Evolutionary conservation across 2,888 invertebrate species (phyloP), one percentile per base, ranked within the genome.

Genomic region (Pollenia griseotomentosa): DNA sequence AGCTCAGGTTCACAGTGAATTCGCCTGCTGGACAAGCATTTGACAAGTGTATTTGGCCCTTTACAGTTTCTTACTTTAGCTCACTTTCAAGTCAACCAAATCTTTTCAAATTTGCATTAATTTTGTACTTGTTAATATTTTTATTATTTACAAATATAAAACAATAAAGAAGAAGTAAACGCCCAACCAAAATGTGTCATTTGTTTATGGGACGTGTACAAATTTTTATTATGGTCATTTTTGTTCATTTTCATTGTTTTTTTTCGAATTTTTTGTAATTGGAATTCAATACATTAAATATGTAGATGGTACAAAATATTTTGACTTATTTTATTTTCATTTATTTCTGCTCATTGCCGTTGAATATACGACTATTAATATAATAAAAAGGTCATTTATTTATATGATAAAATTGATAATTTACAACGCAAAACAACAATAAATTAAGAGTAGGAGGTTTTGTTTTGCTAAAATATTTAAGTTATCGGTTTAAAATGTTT

Each of bases 201-300:
- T 86, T 86, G 59, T 48, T 83, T 81, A 57, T 68, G 70, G 55
- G 74, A 83, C 87, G 77, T 87, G 77, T 78, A 77, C 55, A 84
- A 16, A 84, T 80, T 87, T 87, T 84, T 81, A 81, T 84, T 81
- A 68, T 81, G 78, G 81, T 74, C 84, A 84, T 79, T 79, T 83
- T 79, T 66, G 73, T 63, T 42, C 68, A 53, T 19, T 61, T 40
- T 12, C 12, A 40, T 81, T 68, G 11, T 66, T 59, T 48, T 33
- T 70, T 70, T 19, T 59, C 53, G 16, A 8, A 42, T 61, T 73
- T 61, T 51, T 83, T 81, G 68, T 84, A 87, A 84, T 80, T 81
- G 77, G 77, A 80, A 73, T 83, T 80, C 75, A 86, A 86, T 74
- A 79, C 75, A 79, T 85, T 66, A 57, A 83, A 70, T 68, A 44